Conservation (phyloP, 2,113 vertebrate genomes). For the Boleophthalmus pectinirostris region DNA sequence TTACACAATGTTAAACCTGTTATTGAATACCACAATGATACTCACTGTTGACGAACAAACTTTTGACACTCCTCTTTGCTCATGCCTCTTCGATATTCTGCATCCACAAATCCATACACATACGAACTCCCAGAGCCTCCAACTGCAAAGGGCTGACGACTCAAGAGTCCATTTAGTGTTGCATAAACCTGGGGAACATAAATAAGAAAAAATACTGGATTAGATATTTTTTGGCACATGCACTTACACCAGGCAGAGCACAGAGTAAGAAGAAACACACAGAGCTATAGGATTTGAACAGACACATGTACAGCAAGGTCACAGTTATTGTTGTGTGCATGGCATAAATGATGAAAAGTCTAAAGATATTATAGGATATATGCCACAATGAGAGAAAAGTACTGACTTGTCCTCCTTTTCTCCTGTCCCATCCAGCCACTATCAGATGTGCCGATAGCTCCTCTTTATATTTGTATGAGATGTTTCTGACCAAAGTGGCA, state of each 20-base stretch:
- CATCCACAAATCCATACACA: constrained; percentile 86
- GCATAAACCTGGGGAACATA: constrained; percentile 79
- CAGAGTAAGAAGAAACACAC: no score
- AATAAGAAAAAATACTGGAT: not conserved
- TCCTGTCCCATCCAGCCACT: constrained; percentile 86
- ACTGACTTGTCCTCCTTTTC: constrained; percentile 81
- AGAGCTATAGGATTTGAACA: no score
- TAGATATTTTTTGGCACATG: not conserved
- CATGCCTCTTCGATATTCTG: constrained; percentile 80
- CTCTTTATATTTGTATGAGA: constrained; percentile 87
- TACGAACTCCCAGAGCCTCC: constrained; percentile 86
- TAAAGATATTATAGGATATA: not conserved
- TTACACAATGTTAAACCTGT: not conserved
- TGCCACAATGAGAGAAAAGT: not conserved
- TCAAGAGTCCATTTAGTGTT: constrained; percentile 81
- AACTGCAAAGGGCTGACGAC: constrained; percentile 81
- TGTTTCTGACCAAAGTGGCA: constrained; percentile 82
- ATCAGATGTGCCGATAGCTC: constrained; percentile 86
- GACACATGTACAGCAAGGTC: no score
- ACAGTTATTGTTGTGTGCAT: not conserved
- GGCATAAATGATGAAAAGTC: not conserved
- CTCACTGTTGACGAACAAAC: constrained; percentile 83
- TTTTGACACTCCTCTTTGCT: constrained; percentile 73
- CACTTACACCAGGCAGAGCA: not conserved
- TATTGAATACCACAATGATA: not conserved